Evolutionary conservation across 2,113 vertebrate species (phyloP).

Genomic region (Thunnus maccoyii): DNA sequence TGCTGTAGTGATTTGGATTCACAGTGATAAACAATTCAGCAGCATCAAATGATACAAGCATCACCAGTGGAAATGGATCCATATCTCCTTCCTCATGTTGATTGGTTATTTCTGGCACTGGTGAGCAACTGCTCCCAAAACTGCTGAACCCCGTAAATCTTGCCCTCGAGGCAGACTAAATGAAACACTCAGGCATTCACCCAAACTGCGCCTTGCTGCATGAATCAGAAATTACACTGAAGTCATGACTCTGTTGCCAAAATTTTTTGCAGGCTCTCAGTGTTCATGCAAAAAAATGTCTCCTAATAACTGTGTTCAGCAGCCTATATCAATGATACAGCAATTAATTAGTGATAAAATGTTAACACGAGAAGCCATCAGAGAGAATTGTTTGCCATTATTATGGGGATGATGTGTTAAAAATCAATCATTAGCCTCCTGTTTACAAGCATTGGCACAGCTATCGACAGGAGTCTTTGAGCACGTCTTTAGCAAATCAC

Average conservation of each 20-base stretch:
- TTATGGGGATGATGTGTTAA: background rate
- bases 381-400: conserved; percentile 18
- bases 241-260: conserved; percentile 23
- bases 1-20: conserved; percentile 14
- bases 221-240: conserved; percentile 46
- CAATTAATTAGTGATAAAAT: conserved; percentile 32
- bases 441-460: background rate
- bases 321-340: background rate
- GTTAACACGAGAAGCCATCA: background rate
- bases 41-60: conserved; percentile 47
- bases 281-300: background rate
- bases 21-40: conserved; percentile 36
- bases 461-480: background rate
- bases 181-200: conserved; percentile 45
- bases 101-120: conserved; percentile 54
- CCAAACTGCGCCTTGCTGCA: conserved; percentile 23
- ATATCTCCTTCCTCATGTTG: conserved; percentile 34
- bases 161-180: conserved; percentile 52
- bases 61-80: conserved; percentile 51
- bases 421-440: conserved; percentile 12
- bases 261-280: background rate
- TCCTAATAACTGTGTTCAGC: conserved; percentile 29
- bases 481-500: background rate
- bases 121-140: conserved; percentile 24
- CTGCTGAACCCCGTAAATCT: conserved; percentile 37